Evolutionary conservation across 1,140 invertebrate species (phyloP).

Genomic region (Drosophila orena): DNA sequence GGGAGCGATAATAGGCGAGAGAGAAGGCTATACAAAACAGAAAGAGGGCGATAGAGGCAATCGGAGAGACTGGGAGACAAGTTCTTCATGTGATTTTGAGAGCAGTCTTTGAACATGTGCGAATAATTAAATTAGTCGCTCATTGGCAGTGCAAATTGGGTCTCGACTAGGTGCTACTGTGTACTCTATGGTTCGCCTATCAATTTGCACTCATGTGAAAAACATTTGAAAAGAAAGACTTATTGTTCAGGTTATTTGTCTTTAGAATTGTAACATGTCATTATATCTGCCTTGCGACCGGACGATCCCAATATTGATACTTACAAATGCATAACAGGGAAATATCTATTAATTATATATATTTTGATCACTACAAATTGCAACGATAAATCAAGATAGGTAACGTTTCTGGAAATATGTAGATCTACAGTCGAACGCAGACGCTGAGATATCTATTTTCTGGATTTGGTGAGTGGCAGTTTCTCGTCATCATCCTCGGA

Average conservation of each 20-base stretch:
- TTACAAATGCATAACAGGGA: too few species aligned
- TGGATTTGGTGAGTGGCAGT: background rate
- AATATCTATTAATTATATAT: conserved; percentile 30
- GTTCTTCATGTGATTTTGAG: conserved; percentile 4
- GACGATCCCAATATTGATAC: background rate
- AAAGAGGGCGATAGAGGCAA: conserved; percentile 2
- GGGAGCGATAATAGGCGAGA: conserved; percentile 1
- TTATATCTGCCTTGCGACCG: background rate
- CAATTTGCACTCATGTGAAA: conserved; percentile 15
- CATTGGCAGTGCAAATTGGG: conserved; percentile 3
- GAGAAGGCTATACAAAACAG: conserved; percentile 4
- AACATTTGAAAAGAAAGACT: background rate
- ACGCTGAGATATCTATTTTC: background rate
- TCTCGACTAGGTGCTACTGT: conserved; percentile 33
- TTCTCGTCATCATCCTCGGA: conserved; percentile 37
- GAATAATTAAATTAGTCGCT: conserved; percentile 70
- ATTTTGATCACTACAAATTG: conserved; percentile 16
- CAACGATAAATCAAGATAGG: conserved; percentile 13
- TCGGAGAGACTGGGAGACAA: background rate
- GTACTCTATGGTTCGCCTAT: background rate
- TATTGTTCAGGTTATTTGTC: background rate
- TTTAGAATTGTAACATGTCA: background rate
- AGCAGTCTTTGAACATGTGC: conserved; percentile 33
- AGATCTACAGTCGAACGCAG: conserved; percentile 5
- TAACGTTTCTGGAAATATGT: background rate